Base-by-base conservation (phyloP, 2,113 vertebrate genomes). In the Furnarius figulus region DNA sequence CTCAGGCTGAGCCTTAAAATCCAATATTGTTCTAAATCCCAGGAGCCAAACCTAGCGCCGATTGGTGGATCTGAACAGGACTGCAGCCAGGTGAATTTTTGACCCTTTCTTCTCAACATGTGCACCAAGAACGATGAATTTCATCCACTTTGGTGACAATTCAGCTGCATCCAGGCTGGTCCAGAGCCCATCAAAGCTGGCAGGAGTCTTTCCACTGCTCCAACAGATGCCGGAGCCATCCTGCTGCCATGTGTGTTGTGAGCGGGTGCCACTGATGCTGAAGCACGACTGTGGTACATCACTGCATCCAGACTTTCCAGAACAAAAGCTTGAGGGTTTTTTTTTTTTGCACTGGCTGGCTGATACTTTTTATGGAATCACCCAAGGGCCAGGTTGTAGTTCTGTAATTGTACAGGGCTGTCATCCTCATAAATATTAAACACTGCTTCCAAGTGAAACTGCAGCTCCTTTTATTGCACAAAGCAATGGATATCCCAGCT, bases 401-500 rank as follows among this genome's bases (percentile, higher is more conserved):
- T 96, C 72, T 83, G 68, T 92, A 95, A 95, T 96, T 96, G 95
- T 93, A 73, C 75, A 17, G 68, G 82, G 87, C 79, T 82, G 93
- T 77, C 24, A 55, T 96, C 87, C 89, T 97, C 95, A 95, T 97
- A 76, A 95, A 98, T 97, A 97, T 91, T 95, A 73, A 97, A 93
- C 78, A 94, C 47, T 5, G 39, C 31, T 96, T 96, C 96, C 81
- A 82, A 96, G 89, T 63, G 90, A 94, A 94, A 55, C 94, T 75
- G 75, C 85, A 87, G 27, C 63, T 75, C 90, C 90, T 97, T 98
- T 93, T 56, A 90, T 92, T 95, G 88, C 80, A 79, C 95, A 97
- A 97, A 83, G 94, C 46, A 0, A 55, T 67, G 89, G 89, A 71
- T 91, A 95, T 96, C 97, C 96, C 89, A 98, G 93, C 95, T 97